Conservation (phyloP, 2,113 vertebrate species). For the Zosterops japonicus region DNA sequence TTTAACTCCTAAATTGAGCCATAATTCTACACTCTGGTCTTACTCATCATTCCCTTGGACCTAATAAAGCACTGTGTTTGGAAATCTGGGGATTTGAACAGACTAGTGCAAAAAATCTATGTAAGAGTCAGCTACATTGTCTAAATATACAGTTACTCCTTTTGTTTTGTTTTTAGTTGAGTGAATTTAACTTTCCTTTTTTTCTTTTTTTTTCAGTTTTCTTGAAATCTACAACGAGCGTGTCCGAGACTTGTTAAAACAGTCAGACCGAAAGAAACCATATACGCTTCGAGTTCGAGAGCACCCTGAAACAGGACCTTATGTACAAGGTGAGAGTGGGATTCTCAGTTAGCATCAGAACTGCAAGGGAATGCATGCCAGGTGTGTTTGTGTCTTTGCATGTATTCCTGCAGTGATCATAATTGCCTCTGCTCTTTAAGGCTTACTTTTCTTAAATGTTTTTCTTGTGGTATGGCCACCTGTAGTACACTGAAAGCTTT, state of each 20-base stretch:
- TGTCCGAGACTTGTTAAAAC: constrained; percentile 87
- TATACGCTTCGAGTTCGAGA: constrained; percentile 72
- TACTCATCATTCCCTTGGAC: not conserved
- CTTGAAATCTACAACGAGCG: constrained; percentile 98
- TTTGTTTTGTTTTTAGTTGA: not conserved
- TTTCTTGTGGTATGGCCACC: not conserved
- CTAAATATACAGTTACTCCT: not conserved
- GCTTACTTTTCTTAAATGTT: not conserved
- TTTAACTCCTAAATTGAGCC: not conserved
- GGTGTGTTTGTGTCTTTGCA: not conserved
- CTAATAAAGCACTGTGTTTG: not conserved
- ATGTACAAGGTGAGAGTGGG: constrained; percentile 87
- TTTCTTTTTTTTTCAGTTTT: constrained; percentile 77
- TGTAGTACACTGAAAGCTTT: not conserved
- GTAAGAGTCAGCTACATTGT: not conserved
- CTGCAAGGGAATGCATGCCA: not conserved
- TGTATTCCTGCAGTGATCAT: not conserved
- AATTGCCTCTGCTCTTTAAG: not conserved
- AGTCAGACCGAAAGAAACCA: constrained; percentile 83
- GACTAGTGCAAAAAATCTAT: not conserved
- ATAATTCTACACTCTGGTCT: not conserved
- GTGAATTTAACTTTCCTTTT: not conserved
- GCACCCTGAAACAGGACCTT: constrained; percentile 90
- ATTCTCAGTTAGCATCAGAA: not conserved
- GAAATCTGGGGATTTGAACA: not conserved